Evolutionary conservation across 2,888 invertebrate genomes (phyloP).

Genomic region (Cheilosia vernalis): DNA sequence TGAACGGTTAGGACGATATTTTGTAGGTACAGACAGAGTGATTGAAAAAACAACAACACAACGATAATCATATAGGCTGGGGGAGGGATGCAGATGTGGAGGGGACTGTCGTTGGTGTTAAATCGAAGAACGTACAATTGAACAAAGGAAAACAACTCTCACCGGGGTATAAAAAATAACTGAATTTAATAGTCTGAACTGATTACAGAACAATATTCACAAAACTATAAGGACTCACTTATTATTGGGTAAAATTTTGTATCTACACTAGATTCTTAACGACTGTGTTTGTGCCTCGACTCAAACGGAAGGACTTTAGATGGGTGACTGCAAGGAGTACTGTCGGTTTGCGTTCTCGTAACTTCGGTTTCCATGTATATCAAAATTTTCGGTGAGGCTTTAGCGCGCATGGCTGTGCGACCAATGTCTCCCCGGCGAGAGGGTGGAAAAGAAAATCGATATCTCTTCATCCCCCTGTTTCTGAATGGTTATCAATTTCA

Average conservation of each 20-base stretch:
- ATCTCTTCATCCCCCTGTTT: conserved; percentile 25
- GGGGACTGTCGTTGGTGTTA: background rate
- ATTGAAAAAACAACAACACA: conserved; percentile 82
- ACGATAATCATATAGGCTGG: conserved; percentile 82
- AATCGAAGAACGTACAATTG: background rate
- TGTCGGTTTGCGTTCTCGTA: conserved; percentile 45
- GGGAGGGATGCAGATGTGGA: background rate
- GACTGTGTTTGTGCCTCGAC: conserved; percentile 8
- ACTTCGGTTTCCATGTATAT: conserved; percentile 41
- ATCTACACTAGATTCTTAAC: conserved; percentile 55
- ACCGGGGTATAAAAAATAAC: background rate
- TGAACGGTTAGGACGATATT: conserved; percentile 81
- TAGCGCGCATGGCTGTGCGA: conserved; percentile 46
- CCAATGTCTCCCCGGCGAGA: background rate
- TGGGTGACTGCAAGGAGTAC: conserved; percentile 64
- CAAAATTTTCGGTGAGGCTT: conserved; percentile 8
- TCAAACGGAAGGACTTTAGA: conserved; percentile 48
- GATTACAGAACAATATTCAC: background rate
- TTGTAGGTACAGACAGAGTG: conserved; percentile 83
- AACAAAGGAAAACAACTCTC: background rate
- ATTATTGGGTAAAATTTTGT: conserved; percentile 12
- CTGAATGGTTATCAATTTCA: conserved; percentile 33
- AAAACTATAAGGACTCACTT: background rate
- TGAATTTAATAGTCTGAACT: background rate
- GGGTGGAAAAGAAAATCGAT: conserved; percentile 62